A percentile compares a stretch with the other conserved stretches of the same genome.
phyloP scores from a whole-genome alignment of 2,888 invertebrate species.

The Yponomeuta evonymella region DNA sequence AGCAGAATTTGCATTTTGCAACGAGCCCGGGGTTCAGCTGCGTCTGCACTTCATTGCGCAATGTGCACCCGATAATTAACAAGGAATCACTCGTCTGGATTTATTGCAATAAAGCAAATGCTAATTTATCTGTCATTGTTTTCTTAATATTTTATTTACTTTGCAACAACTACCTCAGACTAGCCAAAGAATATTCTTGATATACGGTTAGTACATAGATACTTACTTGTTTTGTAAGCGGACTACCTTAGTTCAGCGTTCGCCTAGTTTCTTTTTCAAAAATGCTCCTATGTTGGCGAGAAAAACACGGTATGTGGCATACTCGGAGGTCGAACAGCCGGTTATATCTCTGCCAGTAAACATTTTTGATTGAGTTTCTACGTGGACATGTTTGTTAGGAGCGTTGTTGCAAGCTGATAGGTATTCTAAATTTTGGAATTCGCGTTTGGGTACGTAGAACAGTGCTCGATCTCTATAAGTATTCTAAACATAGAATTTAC shows the following conservation, averaged over 20 bases:
- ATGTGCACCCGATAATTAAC: conserved; percentile 52
- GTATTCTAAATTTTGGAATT: neutral
- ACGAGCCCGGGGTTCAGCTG: conserved; percentile 27
- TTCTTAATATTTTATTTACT: conserved; percentile 14
- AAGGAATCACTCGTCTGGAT: conserved; percentile 52
- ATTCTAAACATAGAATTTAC: no score
- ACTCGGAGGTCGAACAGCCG: no score
- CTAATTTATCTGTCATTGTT: conserved; percentile 41
- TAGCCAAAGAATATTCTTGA: no score
- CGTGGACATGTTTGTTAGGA: conserved; percentile 22
- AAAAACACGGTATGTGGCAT: no score
- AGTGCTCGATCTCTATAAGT: no score
- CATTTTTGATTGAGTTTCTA: conserved; percentile 55
- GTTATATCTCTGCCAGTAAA: conserved; percentile 37
- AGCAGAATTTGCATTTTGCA: conserved; percentile 28
- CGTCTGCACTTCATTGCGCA: conserved; percentile 46
- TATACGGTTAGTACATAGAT: no score
- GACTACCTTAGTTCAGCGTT: no score
- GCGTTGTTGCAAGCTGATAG: neutral
- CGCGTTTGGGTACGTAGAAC: no score
- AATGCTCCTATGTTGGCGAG: no score
- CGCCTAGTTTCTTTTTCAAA: no score
- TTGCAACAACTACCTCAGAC: no score
- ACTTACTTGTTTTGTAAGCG: no score
- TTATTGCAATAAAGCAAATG: conserved; percentile 57